Conservation (phyloP, 2,113 vertebrate species). For the Felis chaus region DNA sequence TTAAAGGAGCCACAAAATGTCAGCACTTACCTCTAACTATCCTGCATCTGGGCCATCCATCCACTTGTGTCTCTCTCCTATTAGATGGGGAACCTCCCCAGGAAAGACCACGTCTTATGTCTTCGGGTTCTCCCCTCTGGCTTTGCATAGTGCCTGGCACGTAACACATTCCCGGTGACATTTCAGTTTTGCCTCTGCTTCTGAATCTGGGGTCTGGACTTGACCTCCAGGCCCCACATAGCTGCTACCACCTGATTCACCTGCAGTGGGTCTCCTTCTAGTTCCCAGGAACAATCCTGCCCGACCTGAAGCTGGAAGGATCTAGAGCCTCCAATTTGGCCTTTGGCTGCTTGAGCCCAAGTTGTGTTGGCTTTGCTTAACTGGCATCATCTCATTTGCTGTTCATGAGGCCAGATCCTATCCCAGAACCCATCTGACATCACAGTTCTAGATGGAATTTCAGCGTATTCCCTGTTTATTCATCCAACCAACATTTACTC, state of each 20-base stretch:
- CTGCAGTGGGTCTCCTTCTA: not conserved
- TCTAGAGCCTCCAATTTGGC: not conserved
- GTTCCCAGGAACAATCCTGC: not conserved
- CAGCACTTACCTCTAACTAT: not conserved
- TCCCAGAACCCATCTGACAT: not conserved
- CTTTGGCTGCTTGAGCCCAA: not conserved
- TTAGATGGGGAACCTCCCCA: not conserved
- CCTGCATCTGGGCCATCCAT: not conserved
- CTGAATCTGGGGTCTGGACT: not conserved
- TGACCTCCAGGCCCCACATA: not conserved
- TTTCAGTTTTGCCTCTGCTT: not conserved
- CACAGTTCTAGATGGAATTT: not conserved
- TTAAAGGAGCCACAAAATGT: not conserved
- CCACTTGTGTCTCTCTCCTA: not conserved
- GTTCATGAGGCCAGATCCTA: not conserved
- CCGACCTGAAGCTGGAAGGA: not conserved
- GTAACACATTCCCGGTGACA: not conserved
- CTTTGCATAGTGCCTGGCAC: not conserved
- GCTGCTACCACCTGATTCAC: not conserved
- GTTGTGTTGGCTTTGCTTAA: not conserved
- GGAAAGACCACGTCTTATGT: not conserved
- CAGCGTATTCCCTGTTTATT: not conserved
- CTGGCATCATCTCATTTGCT: not conserved
- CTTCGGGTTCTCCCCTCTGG: not conserved
- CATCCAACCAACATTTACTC: not conserved